phyloP scores from a whole-genome alignment of 1,140 invertebrate genomes.

The Cephus cinctus region DNA sequence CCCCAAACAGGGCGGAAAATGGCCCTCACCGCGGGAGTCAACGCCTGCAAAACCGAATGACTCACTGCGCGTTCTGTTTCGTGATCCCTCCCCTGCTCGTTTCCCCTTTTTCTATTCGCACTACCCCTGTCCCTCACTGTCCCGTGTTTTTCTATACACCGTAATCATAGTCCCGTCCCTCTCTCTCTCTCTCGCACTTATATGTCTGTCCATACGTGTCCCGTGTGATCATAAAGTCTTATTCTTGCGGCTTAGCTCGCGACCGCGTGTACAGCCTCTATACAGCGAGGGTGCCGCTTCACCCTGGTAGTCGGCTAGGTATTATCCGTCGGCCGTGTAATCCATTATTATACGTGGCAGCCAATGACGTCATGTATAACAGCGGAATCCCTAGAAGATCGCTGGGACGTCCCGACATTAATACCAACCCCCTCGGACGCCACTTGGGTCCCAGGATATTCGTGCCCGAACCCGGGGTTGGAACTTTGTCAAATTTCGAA shows the following conservation, averaged over 20 bases:
- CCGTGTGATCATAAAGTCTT: constrained; percentile 40
- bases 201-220: constrained; percentile 10
- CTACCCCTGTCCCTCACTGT: constrained; percentile 15
- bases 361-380: constrained; percentile 28
- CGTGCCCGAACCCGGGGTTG: too few species aligned
- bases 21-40: constrained; percentile 17
- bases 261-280: constrained; percentile 32
- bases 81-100: too few species aligned
- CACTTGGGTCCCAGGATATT: too few species aligned
- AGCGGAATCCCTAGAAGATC: too few species aligned
- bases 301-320: too few species aligned
- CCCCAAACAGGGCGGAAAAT: constrained; percentile 14
- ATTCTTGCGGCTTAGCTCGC: constrained; percentile 37
- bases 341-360: constrained; percentile 39
- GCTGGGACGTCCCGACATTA: too few species aligned
- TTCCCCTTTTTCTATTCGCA: background rate
- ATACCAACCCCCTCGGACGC: too few species aligned
- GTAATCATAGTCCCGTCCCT: too few species aligned
- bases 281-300: too few species aligned
- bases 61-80: constrained; percentile 18
- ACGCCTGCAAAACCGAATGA: constrained; percentile 24
- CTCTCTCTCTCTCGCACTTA: too few species aligned
- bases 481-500: too few species aligned
- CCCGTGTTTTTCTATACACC: too few species aligned
- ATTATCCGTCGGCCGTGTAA: constrained; percentile 32